Evolutionary conservation across 2,888 invertebrate species (phyloP).

Genomic region (Mythimna albipuncta): DNA sequence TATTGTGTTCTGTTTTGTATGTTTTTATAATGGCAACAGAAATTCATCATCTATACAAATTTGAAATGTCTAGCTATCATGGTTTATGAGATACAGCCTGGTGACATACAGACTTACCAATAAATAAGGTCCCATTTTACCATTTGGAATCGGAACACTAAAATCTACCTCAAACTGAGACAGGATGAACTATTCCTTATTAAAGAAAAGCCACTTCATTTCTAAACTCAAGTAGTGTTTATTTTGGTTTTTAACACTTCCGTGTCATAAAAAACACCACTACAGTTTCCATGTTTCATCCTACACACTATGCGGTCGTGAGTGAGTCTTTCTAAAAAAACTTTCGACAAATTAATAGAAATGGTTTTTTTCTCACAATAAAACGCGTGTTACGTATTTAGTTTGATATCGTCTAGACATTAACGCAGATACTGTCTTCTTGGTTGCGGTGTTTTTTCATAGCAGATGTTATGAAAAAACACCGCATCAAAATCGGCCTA

Average conservation of each 20-base stretch:
- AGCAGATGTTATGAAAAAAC: background rate
- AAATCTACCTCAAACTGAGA: too few relatives aligned
- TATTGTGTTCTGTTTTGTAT: too few relatives aligned
- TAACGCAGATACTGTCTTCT: background rate
- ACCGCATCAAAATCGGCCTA: too few relatives aligned
- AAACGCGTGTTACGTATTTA: constrained; percentile 4
- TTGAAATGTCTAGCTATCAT: too few relatives aligned
- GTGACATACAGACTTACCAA: too few relatives aligned
- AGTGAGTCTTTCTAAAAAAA: background rate
- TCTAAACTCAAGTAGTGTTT: constrained; percentile 17
- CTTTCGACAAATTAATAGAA: background rate
- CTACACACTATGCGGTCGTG: constrained; percentile 29
- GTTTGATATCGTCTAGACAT: background rate
- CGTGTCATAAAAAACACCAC: constrained; percentile 29
- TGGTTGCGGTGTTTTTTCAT: too few relatives aligned
- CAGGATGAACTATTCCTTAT: too few relatives aligned
- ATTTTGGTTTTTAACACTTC: constrained; percentile 22
- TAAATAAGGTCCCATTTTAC: too few relatives aligned
- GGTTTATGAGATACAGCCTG: too few relatives aligned
- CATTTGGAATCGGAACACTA: too few relatives aligned
- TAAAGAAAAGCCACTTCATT: background rate
- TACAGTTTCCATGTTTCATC: constrained; percentile 31
- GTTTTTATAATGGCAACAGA: too few relatives aligned
- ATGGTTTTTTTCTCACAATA: background rate
- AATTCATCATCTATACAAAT: too few relatives aligned